Percentiles rank a stretch among this genome's conserved stretches.
These are phyloP conservation scores for Physocephala rufipes DNA, from an alignment of 2,888 invertebrate genomes.

Conservation along the genomic window DNA sequence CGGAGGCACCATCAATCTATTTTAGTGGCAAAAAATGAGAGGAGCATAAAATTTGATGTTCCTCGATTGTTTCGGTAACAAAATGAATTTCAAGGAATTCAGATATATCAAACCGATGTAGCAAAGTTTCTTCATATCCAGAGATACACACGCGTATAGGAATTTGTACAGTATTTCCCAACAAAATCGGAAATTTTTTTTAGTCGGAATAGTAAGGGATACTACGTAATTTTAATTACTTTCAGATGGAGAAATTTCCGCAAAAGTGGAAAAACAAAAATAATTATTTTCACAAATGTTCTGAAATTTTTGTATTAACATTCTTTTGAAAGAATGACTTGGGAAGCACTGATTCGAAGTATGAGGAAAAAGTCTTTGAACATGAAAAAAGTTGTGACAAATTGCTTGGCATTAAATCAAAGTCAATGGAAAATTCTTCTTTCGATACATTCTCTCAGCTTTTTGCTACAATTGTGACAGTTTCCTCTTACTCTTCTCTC, in stretches of 20 bases:
- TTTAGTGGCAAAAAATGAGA: conserved; percentile 16
- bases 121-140: too few species aligned
- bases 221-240: too few species aligned
- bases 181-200: too few species aligned
- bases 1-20: conserved; percentile 17
- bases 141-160: too few species aligned
- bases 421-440: conserved; percentile 35
- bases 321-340: background rate
- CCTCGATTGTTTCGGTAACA: too few species aligned
- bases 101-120: too few species aligned
- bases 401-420: conserved; percentile 49
- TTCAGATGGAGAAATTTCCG: too few species aligned
- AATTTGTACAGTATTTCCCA: background rate
- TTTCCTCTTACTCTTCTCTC: background rate
- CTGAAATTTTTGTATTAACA: conserved; percentile 29
- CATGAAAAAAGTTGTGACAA: conserved; percentile 45
- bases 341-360: background rate
- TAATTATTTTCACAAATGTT: conserved; percentile 41
- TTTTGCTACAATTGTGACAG: too few species aligned
- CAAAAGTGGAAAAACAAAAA: too few species aligned
- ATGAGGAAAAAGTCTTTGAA: background rate
- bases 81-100: too few species aligned
- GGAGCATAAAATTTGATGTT: conserved; percentile 9
- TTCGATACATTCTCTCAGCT: too few species aligned
- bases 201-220: too few species aligned